phyloP scores from a whole-genome alignment of 2,113 vertebrate species.

The Rhea americana region DNA sequence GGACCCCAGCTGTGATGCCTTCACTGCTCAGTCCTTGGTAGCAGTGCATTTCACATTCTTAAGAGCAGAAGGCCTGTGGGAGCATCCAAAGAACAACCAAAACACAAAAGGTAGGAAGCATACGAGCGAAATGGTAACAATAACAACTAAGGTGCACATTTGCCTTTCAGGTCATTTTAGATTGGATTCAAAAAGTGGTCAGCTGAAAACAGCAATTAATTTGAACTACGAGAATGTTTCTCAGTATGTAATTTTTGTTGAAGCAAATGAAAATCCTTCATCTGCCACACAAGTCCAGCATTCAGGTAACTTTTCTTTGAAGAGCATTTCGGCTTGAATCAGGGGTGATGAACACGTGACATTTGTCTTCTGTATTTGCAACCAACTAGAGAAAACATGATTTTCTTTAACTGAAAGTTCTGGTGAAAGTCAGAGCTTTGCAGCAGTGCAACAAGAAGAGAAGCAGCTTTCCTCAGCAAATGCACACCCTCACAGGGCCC shows the following conservation, averaged over 20 bases:
- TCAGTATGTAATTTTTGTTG: constrained; percentile 59
- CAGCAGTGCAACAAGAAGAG: not conserved
- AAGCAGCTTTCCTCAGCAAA: not conserved
- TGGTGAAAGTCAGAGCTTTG: not conserved
- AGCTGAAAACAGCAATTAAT: constrained; percentile 61
- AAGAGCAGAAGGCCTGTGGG: not conserved
- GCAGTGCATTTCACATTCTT: not conserved
- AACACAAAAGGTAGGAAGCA: not conserved
- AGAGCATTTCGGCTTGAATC: not conserved
- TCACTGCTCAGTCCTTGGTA: not conserved
- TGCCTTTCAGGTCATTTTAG: constrained; percentile 60
- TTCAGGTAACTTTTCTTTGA: constrained; percentile 38
- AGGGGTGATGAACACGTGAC: not conserved
- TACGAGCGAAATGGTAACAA: not conserved
- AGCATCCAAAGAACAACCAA: not conserved
- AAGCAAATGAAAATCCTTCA: not conserved
- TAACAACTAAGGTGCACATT: not conserved
- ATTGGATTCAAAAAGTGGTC: constrained; percentile 48
- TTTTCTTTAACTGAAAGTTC: not conserved
- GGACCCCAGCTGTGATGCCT: not conserved
- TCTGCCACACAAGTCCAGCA: not conserved
- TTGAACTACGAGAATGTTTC: constrained; percentile 53
- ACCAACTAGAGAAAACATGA: not conserved
- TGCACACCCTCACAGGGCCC: not conserved
- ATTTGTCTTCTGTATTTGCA: not conserved